Percentiles rank a stretch among this genome's conserved stretches.
These are phyloP conservation scores for Crotalus tigris DNA, from an alignment of 2,113 vertebrate species.

Conservation along the genomic window DNA sequence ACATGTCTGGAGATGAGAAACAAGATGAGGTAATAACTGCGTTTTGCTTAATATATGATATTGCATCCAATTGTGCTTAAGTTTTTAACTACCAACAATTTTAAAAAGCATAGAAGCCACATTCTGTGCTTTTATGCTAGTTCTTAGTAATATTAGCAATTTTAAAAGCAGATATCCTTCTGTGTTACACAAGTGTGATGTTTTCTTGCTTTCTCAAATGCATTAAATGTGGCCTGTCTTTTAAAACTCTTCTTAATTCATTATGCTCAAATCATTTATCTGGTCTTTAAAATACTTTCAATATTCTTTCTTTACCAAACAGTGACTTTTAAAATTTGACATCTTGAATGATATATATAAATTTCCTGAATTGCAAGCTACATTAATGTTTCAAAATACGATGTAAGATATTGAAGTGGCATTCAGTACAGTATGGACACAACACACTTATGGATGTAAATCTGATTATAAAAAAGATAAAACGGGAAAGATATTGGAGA, in stretches of 20 bases:
- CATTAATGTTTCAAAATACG: neutral
- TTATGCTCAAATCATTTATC: neutral
- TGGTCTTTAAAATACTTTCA: neutral
- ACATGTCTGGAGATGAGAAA: slow-evolving; percentile 98
- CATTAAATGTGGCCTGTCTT: neutral
- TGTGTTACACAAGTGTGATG: neutral
- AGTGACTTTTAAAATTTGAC: neutral
- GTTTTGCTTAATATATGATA: neutral
- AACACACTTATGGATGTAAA: neutral
- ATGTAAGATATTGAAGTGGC: neutral
- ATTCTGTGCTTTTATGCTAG: neutral
- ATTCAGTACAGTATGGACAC: neutral
- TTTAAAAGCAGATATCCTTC: neutral
- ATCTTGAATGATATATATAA: neutral
- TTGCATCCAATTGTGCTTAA: neutral
- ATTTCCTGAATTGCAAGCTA: neutral
- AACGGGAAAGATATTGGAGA: neutral
- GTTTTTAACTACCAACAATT: neutral
- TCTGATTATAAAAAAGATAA: neutral
- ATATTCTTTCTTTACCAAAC: neutral
- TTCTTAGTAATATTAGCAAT: neutral
- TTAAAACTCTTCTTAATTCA: neutral
- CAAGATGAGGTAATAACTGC: slow-evolving; percentile 89
- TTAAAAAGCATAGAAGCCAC: neutral
- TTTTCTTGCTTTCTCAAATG: neutral